Evolutionary conservation across 1,140 invertebrate genomes (phyloP), one percentile per base, ranked within the genome.

Genomic region (Cryptotermes secundus): DNA sequence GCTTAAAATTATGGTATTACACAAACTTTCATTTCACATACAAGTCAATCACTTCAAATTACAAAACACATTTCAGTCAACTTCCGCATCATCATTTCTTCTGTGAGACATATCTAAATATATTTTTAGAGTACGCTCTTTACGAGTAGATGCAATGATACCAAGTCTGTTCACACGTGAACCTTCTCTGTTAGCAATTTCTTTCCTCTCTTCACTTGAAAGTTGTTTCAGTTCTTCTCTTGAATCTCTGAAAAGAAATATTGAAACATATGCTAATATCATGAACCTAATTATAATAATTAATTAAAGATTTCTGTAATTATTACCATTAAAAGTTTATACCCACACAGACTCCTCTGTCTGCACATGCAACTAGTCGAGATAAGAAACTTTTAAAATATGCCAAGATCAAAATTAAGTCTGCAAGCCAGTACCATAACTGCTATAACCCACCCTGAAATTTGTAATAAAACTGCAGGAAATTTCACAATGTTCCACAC

Each of bases 121-220:
- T 87, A 96, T 96, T 90, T 95, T 95, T 42, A 96, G 90, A 7
- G 93, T 94, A 86, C 92, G 91, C 89, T 96, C 95, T 87, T 93
- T 93, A 84, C 94, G 90, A 85, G 89, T 90, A 83, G 90, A 91
- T 81, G 65, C 53, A 26, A 34, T 84, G 42, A 22, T 84, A 79
- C 59, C 38, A 49, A 82, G n/a, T 84, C 65, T 84, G 34, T 81
- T 81, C 34, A 79, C 53, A 84, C 84, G 80, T 14, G 35, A 82
- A 82, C 84, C 84, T 84, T 84, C 84, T 34, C 82, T 84, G 26
- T 82, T 84, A 34, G 72, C 72, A 38, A 95, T 90, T 87, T 94
- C 92, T 84, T 92, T 92, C 72, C 90, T 91, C 87, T 94, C 94
- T 82, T 94, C 93, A 59, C 91, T 89, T 35, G 92, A 90, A 45